Conservation (phyloP, 2,888 invertebrate genomes). For the Heliconius hortense region DNA sequence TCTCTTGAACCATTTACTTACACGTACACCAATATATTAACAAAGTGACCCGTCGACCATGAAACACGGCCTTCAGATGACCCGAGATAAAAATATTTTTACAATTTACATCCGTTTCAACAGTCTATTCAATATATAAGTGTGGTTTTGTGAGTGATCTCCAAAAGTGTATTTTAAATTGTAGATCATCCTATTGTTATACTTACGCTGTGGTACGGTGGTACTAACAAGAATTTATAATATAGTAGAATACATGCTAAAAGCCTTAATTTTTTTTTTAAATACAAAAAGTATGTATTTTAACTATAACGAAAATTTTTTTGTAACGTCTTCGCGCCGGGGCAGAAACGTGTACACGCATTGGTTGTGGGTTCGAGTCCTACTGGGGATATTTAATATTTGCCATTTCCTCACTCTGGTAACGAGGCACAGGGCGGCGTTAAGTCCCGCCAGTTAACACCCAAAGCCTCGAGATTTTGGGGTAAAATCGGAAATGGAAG, state of each 20-base stretch:
- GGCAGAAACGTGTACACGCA: too few species aligned
- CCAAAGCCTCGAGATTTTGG: too few species aligned
- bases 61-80: conserved; percentile 32
- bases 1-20: not conserved
- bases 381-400: too few species aligned
- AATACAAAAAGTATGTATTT: too few species aligned
- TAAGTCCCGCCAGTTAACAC: too few species aligned
- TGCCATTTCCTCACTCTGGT: too few species aligned
- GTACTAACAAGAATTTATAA: not conserved
- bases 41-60: conserved; percentile 27
- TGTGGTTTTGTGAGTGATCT: conserved; percentile 6
- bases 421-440: too few species aligned
- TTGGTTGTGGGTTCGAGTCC: too few species aligned
- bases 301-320: too few species aligned
- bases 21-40: not conserved
- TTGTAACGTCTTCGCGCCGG: too few species aligned
- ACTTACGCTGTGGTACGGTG: not conserved
- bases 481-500: too few species aligned
- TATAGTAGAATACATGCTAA: not conserved
- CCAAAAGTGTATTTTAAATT: not conserved
- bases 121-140: conserved; percentile 6
- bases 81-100: conserved; percentile 27
- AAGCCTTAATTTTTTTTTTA: too few species aligned
- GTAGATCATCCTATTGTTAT: not conserved
- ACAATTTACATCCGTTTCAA: conserved; percentile 28